These are phyloP conservation scores for Ectemnius continuus DNA, from an alignment of 2,888 invertebrate species.

Conservation along the genomic window DNA sequence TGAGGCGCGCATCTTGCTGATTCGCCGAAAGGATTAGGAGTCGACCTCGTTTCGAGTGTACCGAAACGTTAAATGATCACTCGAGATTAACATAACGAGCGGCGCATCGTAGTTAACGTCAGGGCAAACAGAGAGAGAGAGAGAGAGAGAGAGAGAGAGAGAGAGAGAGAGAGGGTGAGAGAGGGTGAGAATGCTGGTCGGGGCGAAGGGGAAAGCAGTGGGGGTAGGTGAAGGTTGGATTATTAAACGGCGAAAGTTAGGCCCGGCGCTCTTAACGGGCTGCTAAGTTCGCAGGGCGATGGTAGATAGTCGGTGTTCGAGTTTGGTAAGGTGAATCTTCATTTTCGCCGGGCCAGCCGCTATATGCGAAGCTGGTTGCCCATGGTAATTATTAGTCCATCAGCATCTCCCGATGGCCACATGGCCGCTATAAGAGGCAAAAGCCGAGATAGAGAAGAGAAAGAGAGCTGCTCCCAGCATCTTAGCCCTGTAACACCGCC, in stretches of 20 bases:
- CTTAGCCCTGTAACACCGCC: constrained; percentile 70
- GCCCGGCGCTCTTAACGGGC: constrained; percentile 8
- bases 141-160: background rate
- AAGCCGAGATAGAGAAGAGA: constrained; percentile 53
- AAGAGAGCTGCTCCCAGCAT: constrained; percentile 52
- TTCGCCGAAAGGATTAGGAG: too few relatives aligned
- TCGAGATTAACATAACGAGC: too few relatives aligned
- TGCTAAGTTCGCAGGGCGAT: constrained; percentile 32
- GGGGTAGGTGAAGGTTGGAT: constrained; percentile 1
- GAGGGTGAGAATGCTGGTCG: background rate
- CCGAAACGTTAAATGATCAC: too few relatives aligned
- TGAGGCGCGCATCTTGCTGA: too few relatives aligned
- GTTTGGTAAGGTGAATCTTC: constrained; percentile 65
- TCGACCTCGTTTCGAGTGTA: too few relatives aligned
- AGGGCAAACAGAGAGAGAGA: constrained; percentile 7
- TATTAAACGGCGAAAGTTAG: constrained; percentile 36
- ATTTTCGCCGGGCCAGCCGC: constrained; percentile 64
- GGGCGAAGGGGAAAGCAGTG: background rate
- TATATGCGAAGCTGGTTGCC: constrained; percentile 59
- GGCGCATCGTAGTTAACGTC: too few relatives aligned
- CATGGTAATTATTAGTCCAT: constrained; percentile 75
- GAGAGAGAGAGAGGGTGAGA: background rate
- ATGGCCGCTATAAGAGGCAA: constrained; percentile 68
- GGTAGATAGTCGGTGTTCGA: constrained; percentile 36
- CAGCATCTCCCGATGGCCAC: constrained; percentile 74